phyloP scores from a whole-genome alignment of 2,888 invertebrate genomes.

The Allolobophora icterica region DNA sequence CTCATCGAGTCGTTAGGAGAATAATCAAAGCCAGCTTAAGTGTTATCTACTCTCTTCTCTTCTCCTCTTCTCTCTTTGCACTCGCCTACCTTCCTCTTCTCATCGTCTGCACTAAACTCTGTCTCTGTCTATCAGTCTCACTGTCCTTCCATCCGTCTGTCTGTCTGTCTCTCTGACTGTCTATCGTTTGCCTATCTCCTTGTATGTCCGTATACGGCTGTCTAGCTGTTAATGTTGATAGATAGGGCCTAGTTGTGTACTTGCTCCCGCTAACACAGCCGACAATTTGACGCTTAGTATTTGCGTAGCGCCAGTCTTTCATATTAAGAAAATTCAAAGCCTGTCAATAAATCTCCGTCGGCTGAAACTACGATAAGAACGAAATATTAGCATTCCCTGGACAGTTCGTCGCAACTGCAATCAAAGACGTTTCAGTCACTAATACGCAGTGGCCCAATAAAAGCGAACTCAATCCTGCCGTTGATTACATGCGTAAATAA shows the following conservation, averaged over 20 bases:
- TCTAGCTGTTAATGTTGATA: background rate
- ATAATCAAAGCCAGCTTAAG: background rate
- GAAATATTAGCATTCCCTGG: background rate
- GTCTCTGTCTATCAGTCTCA: background rate
- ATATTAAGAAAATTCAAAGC: background rate
- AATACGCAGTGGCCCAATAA: background rate
- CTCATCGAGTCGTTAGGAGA: background rate
- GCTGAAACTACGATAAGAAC: background rate
- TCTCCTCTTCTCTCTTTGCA: background rate
- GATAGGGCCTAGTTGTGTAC: background rate
- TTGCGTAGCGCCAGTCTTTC: background rate
- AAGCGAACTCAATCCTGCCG: background rate
- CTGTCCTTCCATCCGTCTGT: background rate
- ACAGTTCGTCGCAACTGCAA: background rate
- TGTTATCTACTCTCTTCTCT: background rate
- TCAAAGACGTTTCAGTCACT: background rate
- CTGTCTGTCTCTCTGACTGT: background rate
- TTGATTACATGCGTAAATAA: background rate
- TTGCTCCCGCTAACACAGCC: background rate
- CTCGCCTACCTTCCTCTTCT: background rate
- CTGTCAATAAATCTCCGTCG: background rate
- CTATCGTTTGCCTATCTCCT: background rate
- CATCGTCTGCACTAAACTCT: slow-evolving; percentile 9
- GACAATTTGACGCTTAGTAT: background rate
- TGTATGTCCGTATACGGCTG: background rate